Conservation (phyloP, 2,888 invertebrate genomes). For the Stenurella melanura region DNA sequence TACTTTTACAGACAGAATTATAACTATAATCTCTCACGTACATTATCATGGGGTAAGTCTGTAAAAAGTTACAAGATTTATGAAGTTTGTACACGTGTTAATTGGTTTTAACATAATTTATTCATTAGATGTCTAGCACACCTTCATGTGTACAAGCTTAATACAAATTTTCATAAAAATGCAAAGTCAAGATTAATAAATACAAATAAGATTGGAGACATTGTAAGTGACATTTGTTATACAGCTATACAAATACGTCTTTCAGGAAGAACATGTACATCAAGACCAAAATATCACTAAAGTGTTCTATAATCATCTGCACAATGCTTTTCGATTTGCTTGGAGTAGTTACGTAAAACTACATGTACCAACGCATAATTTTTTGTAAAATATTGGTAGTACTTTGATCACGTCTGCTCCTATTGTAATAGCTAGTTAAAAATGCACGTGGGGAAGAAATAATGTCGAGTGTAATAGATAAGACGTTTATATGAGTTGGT, state of each 20-base stretch:
- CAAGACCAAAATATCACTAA: too few relatives aligned
- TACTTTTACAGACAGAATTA: neutral
- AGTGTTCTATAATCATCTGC: too few relatives aligned
- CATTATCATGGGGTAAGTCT: neutral
- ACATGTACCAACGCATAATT: too few relatives aligned
- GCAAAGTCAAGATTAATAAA: conserved; percentile 10
- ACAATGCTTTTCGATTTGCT: too few relatives aligned
- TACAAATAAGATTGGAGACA: conserved; percentile 18
- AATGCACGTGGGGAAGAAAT: too few relatives aligned
- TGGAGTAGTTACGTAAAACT: too few relatives aligned
- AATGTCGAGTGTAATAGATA: too few relatives aligned
- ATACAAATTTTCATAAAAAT: conserved; percentile 25
- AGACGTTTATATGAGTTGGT: neutral
- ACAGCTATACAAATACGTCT: too few relatives aligned
- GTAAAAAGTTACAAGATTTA: neutral
- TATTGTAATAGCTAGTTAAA: too few relatives aligned
- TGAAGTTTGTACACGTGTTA: conserved; percentile 3
- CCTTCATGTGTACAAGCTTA: conserved; percentile 16
- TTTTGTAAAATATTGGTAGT: too few relatives aligned
- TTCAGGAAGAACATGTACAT: too few relatives aligned
- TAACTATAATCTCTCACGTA: neutral
- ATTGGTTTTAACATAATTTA: conserved; percentile 20
- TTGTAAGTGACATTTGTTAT: neutral
- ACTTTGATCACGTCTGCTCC: too few relatives aligned
- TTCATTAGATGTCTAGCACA: conserved; percentile 26